These are phyloP conservation scores for Caenorhabditis imperialis DNA, from an alignment of 2,888 invertebrate species.

Conservation along the genomic window DNA sequence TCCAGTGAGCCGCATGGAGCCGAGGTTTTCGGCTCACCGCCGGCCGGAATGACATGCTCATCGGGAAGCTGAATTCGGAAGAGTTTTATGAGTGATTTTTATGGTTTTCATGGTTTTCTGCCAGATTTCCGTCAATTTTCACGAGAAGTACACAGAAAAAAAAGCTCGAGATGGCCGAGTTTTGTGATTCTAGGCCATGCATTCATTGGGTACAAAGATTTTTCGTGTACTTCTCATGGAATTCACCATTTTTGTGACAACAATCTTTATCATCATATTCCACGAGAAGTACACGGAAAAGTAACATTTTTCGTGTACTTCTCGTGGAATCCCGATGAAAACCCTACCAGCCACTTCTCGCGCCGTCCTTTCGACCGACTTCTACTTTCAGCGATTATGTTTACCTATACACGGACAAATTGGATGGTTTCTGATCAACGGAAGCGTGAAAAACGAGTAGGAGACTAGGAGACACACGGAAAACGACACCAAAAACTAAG, in stretches of 20 bases:
- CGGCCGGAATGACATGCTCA: conserved; percentile 61
- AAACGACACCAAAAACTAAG: too few relatives aligned
- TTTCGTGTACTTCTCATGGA: too few relatives aligned
- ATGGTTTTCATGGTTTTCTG: too few relatives aligned
- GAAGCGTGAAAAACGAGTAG: not conserved
- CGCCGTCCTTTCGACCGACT: conserved; percentile 45
- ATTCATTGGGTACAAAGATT: too few relatives aligned
- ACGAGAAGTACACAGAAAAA: too few relatives aligned
- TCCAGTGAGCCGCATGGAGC: conserved; percentile 24
- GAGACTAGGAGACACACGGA: too few relatives aligned
- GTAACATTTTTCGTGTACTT: too few relatives aligned
- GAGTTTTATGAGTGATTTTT: too few relatives aligned
- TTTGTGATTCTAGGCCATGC: too few relatives aligned
- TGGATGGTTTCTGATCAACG: conserved; percentile 3
- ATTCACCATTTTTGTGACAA: conserved; percentile 2
- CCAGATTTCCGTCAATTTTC: not conserved
- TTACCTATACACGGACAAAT: conserved; percentile 27
- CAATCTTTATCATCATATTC: conserved; percentile 14
- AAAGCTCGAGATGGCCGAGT: too few relatives aligned
- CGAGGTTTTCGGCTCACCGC: conserved; percentile 39
- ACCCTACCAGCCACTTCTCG: conserved; percentile 52
- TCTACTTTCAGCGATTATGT: conserved; percentile 42
- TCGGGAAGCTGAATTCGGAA: conserved; percentile 58
- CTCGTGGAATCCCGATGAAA: too few relatives aligned
- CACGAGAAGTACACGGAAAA: too few relatives aligned